Conservation (phyloP, 2,888 invertebrate species). For the Torymus texanus region DNA sequence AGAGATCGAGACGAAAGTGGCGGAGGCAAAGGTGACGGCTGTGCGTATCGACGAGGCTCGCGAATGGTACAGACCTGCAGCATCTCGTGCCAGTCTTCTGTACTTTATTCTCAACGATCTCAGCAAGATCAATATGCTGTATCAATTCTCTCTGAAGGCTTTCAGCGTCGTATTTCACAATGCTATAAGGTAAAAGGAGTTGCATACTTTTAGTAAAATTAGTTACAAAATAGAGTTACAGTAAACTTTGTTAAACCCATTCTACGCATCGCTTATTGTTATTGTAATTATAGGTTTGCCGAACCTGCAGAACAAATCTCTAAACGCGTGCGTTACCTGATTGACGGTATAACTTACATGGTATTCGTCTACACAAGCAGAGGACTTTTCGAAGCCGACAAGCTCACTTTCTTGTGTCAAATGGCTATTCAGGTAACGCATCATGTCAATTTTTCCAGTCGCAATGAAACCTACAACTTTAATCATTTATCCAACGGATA, state of each 20-base stretch:
- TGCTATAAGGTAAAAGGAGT: conserved; percentile 78
- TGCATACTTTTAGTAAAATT: too few species aligned
- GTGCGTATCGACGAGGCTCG: conserved; percentile 93
- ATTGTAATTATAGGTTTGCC: conserved; percentile 75
- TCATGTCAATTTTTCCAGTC: background rate
- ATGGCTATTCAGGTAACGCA: conserved; percentile 85
- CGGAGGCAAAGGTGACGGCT: conserved; percentile 90
- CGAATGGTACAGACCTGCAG: conserved; percentile 91
- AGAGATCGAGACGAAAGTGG: conserved; percentile 91
- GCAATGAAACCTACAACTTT: background rate
- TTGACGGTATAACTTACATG: conserved; percentile 91
- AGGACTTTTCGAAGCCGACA: conserved; percentile 94
- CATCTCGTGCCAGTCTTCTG: conserved; percentile 89
- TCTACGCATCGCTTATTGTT: too few species aligned
- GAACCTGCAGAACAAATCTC: conserved; percentile 82
- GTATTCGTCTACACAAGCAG: conserved; percentile 92
- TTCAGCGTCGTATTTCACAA: conserved; percentile 94
- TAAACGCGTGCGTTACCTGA: conserved; percentile 84
- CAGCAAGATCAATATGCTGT: conserved; percentile 94
- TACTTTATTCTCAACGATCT: conserved; percentile 96
- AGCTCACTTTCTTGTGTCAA: conserved; percentile 92
- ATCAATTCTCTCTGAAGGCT: conserved; percentile 96
- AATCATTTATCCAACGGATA: too few species aligned
- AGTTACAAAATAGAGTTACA: too few species aligned
- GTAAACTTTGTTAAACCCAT: too few species aligned